These are phyloP conservation scores for Bujurquina vittata DNA, from an alignment of 2,113 vertebrate genomes.

Conservation along the genomic window DNA sequence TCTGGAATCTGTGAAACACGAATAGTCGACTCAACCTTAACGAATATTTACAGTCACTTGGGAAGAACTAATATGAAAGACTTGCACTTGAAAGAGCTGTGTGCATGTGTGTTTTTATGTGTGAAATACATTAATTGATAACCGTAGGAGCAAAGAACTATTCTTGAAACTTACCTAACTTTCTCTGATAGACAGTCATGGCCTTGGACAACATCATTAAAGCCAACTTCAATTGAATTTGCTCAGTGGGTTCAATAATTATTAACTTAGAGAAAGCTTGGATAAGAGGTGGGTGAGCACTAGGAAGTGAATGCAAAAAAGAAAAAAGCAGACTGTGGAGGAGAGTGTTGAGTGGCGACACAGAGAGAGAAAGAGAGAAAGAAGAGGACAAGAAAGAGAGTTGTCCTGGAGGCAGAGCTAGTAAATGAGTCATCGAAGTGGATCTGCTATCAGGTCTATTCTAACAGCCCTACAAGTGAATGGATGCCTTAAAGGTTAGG, in stretches of 20 bases:
- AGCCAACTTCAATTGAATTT: neutral
- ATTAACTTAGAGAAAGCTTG: conserved; percentile 20
- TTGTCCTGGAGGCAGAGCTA: conserved; percentile 58
- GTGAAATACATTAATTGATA: neutral
- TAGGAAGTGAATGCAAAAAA: neutral
- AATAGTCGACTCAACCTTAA: neutral
- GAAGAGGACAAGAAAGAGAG: conserved; percentile 20
- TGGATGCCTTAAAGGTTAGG: conserved; percentile 73
- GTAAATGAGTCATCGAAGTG: conserved; percentile 70
- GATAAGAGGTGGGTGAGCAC: neutral
- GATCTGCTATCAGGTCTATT: conserved; percentile 68
- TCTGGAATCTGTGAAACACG: neutral
- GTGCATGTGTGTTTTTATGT: neutral
- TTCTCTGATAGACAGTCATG: neutral
- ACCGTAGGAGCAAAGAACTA: neutral
- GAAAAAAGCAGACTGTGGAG: neutral
- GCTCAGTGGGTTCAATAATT: conserved; percentile 5
- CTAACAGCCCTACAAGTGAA: conserved; percentile 64
- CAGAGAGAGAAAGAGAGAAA: neutral
- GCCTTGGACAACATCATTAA: conserved; percentile 8
- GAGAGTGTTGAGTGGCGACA: neutral
- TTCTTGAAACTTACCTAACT: neutral
- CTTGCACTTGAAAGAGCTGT: neutral
- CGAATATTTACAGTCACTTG: neutral
- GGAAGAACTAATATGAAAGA: neutral